Evolutionary conservation across 1,140 invertebrate species (phyloP).

Genomic region (Eupristina koningsbergeri): DNA sequence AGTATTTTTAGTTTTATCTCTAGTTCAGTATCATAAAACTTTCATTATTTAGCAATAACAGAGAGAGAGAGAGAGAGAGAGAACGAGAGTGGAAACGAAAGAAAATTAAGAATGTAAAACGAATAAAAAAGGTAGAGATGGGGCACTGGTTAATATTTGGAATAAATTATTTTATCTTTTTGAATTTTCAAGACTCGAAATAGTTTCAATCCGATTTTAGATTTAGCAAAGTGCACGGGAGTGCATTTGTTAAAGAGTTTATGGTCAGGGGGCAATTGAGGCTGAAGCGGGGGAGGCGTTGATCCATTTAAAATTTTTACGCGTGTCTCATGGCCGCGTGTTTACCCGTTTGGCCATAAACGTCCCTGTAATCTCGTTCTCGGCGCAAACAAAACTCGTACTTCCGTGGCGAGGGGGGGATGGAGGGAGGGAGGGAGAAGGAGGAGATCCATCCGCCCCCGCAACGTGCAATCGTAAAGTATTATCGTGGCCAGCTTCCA

Average conservation of each 20-base stretch:
- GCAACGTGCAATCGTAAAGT: constrained; percentile 37
- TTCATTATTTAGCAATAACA: background rate
- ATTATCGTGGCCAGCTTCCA: constrained; percentile 19
- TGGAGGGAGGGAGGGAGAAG: too few relatives aligned
- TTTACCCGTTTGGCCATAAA: background rate
- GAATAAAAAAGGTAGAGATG: background rate
- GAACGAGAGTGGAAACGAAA: background rate
- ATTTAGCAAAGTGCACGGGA: background rate
- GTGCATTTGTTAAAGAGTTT: constrained; percentile 36
- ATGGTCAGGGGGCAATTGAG: constrained; percentile 38
- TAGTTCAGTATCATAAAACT: background rate
- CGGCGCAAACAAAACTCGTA: background rate
- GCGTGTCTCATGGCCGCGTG: constrained; percentile 9
- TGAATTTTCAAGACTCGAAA: background rate
- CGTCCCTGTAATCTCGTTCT: constrained; percentile 30
- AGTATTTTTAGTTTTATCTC: background rate
- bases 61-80: background rate
- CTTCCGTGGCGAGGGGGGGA: too few relatives aligned
- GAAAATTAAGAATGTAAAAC: background rate
- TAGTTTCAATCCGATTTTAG: constrained; percentile 20
- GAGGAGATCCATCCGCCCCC: too few relatives aligned
- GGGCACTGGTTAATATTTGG: too few relatives aligned
- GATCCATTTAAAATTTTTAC: constrained; percentile 48
- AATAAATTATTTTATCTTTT: too few relatives aligned
- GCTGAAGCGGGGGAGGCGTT: background rate